Percentiles rank a stretch among this genome's conserved stretches.
Conservation (phyloP, 2,888 invertebrate species). For the Cryptus viduatorius region DNA sequence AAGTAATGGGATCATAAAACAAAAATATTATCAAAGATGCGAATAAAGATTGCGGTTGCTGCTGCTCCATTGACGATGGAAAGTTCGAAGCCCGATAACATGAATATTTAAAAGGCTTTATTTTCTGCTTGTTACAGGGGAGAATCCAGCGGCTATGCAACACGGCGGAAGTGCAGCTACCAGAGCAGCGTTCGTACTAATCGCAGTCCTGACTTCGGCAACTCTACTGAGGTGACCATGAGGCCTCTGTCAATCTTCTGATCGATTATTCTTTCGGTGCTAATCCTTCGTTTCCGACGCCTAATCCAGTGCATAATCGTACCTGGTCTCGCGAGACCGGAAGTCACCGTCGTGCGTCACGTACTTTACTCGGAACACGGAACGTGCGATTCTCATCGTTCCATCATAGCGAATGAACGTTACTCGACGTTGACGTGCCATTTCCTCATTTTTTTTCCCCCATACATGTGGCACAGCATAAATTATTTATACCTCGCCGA, state of each 20-base stretch:
- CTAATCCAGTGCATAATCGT: constrained; percentile 59
- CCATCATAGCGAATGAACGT: constrained; percentile 40
- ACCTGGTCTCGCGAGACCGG: constrained; percentile 22
- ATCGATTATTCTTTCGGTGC: constrained; percentile 62
- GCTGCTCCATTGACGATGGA: neutral
- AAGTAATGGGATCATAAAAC: neutral
- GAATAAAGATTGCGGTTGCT: neutral
- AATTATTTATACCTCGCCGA: constrained; percentile 61
- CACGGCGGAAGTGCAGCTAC: constrained; percentile 78
- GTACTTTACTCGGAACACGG: constrained; percentile 46
- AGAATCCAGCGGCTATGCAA: constrained; percentile 84
- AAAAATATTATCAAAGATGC: neutral
- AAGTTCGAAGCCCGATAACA: neutral
- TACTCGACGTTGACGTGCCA: constrained; percentile 34
- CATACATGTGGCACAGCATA: constrained; percentile 41
- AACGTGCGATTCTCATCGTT: constrained; percentile 49
- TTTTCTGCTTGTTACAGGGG: constrained; percentile 78
- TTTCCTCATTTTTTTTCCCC: constrained; percentile 36
- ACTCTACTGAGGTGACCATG: constrained; percentile 83
- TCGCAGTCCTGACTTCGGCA: constrained; percentile 76
- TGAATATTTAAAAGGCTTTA: constrained; percentile 12
- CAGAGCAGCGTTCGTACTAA: constrained; percentile 77
- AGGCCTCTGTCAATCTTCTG: constrained; percentile 71
- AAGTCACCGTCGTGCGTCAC: constrained; percentile 46
- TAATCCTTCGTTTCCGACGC: constrained; percentile 58